Conservation (phyloP, 2,113 vertebrate species). For the Geothlypis trichas region DNA sequence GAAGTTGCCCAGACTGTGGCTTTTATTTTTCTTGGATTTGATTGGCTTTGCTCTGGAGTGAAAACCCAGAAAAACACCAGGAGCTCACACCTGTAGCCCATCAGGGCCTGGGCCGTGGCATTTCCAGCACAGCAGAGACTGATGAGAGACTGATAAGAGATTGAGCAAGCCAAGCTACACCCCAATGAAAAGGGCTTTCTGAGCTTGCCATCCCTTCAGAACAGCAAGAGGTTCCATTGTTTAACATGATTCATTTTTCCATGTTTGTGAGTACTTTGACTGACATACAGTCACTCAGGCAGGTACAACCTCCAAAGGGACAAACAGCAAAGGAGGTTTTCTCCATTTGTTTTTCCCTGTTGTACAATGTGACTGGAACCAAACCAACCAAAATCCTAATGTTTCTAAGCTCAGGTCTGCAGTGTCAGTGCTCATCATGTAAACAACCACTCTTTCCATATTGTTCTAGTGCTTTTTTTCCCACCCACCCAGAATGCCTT, state of each 20-base stretch:
- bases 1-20: neutral
- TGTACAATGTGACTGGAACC: neutral
- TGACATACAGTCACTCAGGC: neutral
- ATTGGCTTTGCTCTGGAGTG: neutral
- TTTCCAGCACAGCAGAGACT: neutral
- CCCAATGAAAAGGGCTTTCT: neutral
- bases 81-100: neutral
- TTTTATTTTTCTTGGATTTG: neutral
- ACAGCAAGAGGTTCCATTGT: neutral
- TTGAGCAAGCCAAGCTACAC: accelerated
- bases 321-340: neutral
- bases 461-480: neutral
- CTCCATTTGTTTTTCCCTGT: neutral
- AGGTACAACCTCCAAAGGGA: neutral
- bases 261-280: neutral
- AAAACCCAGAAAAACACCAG: neutral
- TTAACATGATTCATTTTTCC: neutral
- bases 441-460: neutral
- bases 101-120: accelerated
- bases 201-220: neutral
- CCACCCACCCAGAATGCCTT: neutral
- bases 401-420: neutral
- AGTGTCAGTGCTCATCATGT: neutral
- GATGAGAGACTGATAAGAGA: neutral
- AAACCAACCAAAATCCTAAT: neutral